Evolutionary conservation across 2,797 vertebrate species (phyloP).

Genomic region (Meriones psammophilus): DNA sequence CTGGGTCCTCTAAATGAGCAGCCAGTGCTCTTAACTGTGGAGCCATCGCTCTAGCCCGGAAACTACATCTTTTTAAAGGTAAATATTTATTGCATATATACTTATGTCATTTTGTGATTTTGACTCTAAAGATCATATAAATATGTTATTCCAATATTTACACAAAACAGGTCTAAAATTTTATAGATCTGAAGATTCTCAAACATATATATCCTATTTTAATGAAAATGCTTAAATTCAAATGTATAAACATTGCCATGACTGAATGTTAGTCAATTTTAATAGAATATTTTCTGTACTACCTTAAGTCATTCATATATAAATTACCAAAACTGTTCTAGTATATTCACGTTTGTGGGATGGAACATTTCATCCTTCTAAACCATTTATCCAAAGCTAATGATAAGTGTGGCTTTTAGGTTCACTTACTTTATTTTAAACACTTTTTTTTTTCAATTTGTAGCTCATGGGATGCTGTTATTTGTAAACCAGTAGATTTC

Average conservation of each 20-base stretch:
- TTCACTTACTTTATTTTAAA: slow-evolving; percentile 39
- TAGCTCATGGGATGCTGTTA: neutral
- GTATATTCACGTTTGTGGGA: neutral
- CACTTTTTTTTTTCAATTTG: neutral
- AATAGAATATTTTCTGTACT: neutral
- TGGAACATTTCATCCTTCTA: slow-evolving; percentile 11
- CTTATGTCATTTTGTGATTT: slow-evolving; percentile 11
- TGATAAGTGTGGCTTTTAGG: neutral
- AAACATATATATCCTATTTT: slow-evolving; percentile 44
- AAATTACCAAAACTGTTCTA: slow-evolving; percentile 5
- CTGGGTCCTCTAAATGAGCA: no score
- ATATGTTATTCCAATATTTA: neutral
- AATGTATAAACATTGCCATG: neutral
- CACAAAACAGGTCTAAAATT: neutral
- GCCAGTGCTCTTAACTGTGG: no score
- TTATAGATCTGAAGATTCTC: neutral
- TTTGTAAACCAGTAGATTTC: neutral
- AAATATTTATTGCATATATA: neutral
- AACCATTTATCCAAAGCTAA: neutral
- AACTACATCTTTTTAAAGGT: neutral
- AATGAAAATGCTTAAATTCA: slow-evolving; percentile 28
- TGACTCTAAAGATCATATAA: neutral
- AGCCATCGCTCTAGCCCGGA: neutral
- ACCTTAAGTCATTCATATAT: neutral
- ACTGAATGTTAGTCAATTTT: neutral